Evolutionary conservation across 1,140 invertebrate genomes (phyloP), one percentile per base, ranked within the genome.

Genomic region (Anastrepha obliqua): DNA sequence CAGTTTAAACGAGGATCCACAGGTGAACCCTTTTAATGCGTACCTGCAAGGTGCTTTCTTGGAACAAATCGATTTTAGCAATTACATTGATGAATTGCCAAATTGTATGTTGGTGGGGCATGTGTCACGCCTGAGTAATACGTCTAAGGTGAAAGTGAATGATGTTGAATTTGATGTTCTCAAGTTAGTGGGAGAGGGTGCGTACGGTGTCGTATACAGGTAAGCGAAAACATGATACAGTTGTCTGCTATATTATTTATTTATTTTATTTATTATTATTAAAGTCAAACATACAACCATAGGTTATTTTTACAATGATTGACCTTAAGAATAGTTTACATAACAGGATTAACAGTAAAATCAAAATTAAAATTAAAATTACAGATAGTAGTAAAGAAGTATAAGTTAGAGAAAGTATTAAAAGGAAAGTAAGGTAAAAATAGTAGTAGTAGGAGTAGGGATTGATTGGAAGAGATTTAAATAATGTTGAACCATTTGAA

Each of bases 121-220:
- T 67, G 88, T 93, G 1, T 90, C 89, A 62, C 88, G 89, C 85
- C 85, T 95, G 67, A 93, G 93, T 89, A 89, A 92, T 13, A 91
- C 93, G 8, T 89, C 91, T 0, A 89, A 91, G 13, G 88, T 95
- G 9, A 90, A 90, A 67, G 91, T 95, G 74, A 95, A 95, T 88
- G 94, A 94, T 89, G 94, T 95, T 88, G 93, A 94, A 89, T 96
- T 96, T 90, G 94, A 96, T 85, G 94, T 97, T 88, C 94, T 95
- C 74, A 97, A 96, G 93, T 94, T 95, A 91, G 94, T 97, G 89
- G 96, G 96, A 29, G 96, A 97, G 94, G 96, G 96, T 81, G 95
- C 96, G 86, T 97, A 96, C 90, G 96, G 96, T 62, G 95, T 95
- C 20, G 96, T 97, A 85, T 96, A 95, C 89, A 94, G 96, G 92